phyloP scores from a whole-genome alignment of 2,888 invertebrate species.

The Theodoxus fluviatilis region DNA sequence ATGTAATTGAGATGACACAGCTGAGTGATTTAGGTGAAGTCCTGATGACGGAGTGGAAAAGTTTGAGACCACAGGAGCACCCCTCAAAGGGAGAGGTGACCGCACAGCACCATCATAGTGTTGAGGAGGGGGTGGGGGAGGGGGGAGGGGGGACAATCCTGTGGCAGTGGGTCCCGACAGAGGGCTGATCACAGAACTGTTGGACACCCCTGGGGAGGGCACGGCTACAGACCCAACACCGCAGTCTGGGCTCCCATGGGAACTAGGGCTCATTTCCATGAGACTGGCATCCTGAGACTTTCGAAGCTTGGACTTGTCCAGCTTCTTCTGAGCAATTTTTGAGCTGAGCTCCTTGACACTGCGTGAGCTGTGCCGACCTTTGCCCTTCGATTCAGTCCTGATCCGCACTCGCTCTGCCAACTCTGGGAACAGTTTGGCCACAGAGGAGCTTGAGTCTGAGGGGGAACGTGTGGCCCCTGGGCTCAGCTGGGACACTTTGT shows the following conservation, averaged over 20 bases:
- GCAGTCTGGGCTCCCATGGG: too few species aligned
- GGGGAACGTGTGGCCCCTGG: constrained; percentile 33
- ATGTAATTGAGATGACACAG: constrained; percentile 8
- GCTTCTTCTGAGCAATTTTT: constrained; percentile 65
- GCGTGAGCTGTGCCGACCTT: constrained; percentile 57
- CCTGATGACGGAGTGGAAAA: constrained; percentile 5
- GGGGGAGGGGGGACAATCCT: background rate
- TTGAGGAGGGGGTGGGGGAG: background rate
- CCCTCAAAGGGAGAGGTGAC: constrained; percentile 1
- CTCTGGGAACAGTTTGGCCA: constrained; percentile 62
- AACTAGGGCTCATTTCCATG: constrained; percentile 34
- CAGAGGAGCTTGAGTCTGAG: constrained; percentile 41
- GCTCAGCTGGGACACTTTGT: constrained; percentile 19
- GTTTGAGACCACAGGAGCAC: too few species aligned
- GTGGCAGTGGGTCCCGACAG: too few species aligned
- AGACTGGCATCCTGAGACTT: constrained; percentile 35
- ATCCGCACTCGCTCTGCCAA: constrained; percentile 61
- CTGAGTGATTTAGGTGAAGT: constrained; percentile 17
- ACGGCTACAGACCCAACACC: too few species aligned
- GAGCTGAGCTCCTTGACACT: constrained; percentile 65
- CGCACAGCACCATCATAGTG: too few species aligned
- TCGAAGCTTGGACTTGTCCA: constrained; percentile 63
- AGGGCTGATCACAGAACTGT: too few species aligned
- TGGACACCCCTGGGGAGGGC: too few species aligned
- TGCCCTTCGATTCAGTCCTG: too few species aligned